Evolutionary conservation across 2,113 vertebrate genomes (phyloP), one percentile per base, ranked within the genome.

Genomic region (Bujurquina vittata): DNA sequence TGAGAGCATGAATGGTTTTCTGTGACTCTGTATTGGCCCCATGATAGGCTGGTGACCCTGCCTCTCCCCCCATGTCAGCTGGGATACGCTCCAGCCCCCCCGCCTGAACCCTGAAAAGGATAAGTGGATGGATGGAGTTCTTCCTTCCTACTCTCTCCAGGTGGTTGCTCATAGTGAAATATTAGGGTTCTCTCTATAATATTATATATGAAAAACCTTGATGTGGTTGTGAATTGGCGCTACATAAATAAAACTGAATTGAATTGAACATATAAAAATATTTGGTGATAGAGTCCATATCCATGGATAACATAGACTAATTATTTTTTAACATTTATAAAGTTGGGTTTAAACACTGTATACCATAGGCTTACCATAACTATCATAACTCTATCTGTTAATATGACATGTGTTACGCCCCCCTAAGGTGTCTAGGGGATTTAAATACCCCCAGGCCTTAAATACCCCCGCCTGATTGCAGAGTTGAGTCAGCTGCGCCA

Each of bases 341-440:
- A 12, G 40, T 43, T 14, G 40, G 40, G 4, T 46, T 43, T 46
- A 15, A 46, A 15, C 43, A 15, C 12, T 46, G 4, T 46, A 15
- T 12, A 65, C 22, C 20, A 63, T 10, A 40, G 61, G 61, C 61
- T 23, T 43, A n/a, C 15, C 37, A 23, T 43, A 35, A 23, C 12
- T 43, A 1, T 65, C 37, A 17, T 65, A 65, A 17, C 2, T 1
- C 5, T 22, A 26, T 43, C 0, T 23, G 62, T 43, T 43, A 65
- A 20, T n/a, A 20, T 20, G 7, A 54, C 3, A n/a, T n/a, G n/a
- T n/a, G n/a, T n/a, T n/a, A n/a, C n/a, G n/a, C n/a, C n/a, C n/a
- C n/a, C n/a, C n/a, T n/a, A n/a, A n/a, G n/a, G n/a, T n/a, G n/a
- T n/a, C n/a, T n/a, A n/a, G n/a, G n/a, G n/a, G n/a, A n/a, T n/a